Evolutionary conservation across 2,113 vertebrate genomes (phyloP).

Genomic region (Paratilapia polleni): DNA sequence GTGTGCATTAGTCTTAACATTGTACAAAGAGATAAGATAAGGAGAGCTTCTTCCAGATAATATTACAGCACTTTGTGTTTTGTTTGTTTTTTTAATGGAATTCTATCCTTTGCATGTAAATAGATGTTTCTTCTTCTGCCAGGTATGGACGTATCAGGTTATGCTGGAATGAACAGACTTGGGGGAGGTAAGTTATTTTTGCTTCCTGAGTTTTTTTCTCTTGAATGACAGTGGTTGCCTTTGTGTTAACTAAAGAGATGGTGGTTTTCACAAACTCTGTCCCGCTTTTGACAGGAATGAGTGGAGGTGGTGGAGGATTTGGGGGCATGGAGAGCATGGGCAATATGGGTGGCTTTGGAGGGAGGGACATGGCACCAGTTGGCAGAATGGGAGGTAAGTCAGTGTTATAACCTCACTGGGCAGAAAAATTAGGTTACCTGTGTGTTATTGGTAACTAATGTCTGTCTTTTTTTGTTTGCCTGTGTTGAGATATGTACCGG

Average conservation of each 20-base stretch:
- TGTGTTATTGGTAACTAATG: not conserved
- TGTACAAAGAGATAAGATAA: conserved; percentile 17
- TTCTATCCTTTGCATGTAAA: not conserved
- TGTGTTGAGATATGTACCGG: conserved; percentile 81
- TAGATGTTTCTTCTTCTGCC: not conserved
- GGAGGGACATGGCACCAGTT: conserved; percentile 83
- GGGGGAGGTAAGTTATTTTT: conserved; percentile 78
- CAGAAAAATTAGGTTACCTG: not conserved
- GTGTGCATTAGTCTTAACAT: not conserved
- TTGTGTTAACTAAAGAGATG: not conserved
- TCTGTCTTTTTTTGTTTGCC: not conserved
- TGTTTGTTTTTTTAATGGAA: not conserved
- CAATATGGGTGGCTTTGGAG: conserved; percentile 90
- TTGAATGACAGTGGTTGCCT: not conserved
- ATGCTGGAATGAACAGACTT: conserved; percentile 92
- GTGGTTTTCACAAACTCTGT: not conserved
- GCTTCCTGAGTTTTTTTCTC: not conserved
- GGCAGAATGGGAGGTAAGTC: conserved; percentile 91
- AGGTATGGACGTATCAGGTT: conserved; percentile 91
- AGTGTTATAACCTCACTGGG: not conserved
- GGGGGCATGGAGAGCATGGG: conserved; percentile 91
- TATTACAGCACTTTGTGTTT: not conserved
- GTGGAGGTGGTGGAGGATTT: conserved; percentile 81
- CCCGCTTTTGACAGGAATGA: conserved; percentile 83
- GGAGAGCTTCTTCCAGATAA: not conserved